Percentiles rank a stretch among this genome's conserved stretches.
These are phyloP conservation scores for Poecilia gillii DNA, from an alignment of 2,797 vertebrate genomes.

Conservation along the genomic window DNA sequence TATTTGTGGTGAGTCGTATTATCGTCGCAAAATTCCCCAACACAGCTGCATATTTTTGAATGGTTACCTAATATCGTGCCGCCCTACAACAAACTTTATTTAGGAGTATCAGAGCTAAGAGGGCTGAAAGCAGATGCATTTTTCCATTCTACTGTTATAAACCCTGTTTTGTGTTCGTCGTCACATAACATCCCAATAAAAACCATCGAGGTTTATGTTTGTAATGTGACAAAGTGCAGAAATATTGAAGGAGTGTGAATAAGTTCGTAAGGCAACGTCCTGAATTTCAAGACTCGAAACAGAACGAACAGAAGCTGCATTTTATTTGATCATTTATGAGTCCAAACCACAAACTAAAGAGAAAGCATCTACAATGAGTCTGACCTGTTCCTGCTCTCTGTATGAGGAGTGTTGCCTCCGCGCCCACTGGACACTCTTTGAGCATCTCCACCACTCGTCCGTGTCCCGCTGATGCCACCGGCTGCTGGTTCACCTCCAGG, in stretches of 20 bases:
- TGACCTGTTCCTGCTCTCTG: slow-evolving; percentile 91
- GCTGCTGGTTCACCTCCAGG: slow-evolving; percentile 99
- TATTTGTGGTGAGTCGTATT: neutral
- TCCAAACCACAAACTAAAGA: neutral
- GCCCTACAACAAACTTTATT: neutral
- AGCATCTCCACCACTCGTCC: slow-evolving; percentile 98
- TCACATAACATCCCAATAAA: neutral
- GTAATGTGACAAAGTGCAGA: neutral
- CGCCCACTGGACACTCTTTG: slow-evolving; percentile 96
- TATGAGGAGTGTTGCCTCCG: slow-evolving; percentile 94
- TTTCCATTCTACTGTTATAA: neutral
- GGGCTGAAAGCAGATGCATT: neutral
- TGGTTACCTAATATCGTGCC: neutral
- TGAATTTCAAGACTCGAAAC: neutral
- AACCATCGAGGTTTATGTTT: neutral
- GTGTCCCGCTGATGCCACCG: slow-evolving; percentile 95
- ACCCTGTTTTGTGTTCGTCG: neutral
- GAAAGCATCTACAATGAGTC: slow-evolving; percentile 23
- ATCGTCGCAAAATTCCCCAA: neutral
- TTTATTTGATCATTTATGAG: neutral
- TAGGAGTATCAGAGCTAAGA: neutral
- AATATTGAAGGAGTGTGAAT: neutral
- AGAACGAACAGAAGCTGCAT: neutral
- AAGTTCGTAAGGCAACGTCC: neutral
- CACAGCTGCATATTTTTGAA: neutral